Evolutionary conservation across 2,113 vertebrate genomes (phyloP).

Genomic region (Cyanoramphus novaezelandiae): DNA sequence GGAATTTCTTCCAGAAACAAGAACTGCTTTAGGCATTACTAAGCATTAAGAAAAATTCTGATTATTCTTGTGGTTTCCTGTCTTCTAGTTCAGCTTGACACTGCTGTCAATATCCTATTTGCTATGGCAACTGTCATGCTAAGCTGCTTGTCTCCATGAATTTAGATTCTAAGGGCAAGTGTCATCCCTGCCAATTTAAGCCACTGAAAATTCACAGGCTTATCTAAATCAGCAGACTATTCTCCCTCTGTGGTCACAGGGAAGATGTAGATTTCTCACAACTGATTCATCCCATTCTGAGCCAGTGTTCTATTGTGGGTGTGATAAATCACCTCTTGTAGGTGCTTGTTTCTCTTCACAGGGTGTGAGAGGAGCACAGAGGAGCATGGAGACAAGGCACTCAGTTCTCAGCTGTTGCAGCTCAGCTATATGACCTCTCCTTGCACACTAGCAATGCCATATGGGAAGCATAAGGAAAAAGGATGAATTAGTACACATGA

Average conservation of each 20-base stretch:
- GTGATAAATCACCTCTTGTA: neutral
- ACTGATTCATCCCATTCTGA: neutral
- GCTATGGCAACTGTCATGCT: neutral
- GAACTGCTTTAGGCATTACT: neutral
- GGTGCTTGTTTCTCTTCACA: neutral
- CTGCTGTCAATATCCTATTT: neutral
- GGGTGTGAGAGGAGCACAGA: neutral
- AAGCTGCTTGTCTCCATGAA: neutral
- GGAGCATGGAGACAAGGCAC: neutral
- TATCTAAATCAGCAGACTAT: neutral
- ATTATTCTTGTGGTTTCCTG: neutral
- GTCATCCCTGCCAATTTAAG: neutral
- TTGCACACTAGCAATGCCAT: too few species aligned
- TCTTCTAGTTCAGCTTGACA: neutral
- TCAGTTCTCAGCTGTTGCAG: neutral
- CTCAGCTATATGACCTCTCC: neutral
- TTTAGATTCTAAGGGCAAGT: neutral
- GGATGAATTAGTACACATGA: accelerated
- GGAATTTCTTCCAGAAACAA: neutral
- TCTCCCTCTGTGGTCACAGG: neutral
- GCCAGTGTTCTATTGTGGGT: neutral
- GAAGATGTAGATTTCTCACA: neutral
- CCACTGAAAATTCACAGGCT: neutral
- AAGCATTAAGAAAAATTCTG: neutral
- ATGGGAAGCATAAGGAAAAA: neutral